Evolutionary conservation across 2,888 invertebrate genomes (phyloP), one percentile per base, ranked within the genome.

Genomic region (Cantharis lateralis): DNA sequence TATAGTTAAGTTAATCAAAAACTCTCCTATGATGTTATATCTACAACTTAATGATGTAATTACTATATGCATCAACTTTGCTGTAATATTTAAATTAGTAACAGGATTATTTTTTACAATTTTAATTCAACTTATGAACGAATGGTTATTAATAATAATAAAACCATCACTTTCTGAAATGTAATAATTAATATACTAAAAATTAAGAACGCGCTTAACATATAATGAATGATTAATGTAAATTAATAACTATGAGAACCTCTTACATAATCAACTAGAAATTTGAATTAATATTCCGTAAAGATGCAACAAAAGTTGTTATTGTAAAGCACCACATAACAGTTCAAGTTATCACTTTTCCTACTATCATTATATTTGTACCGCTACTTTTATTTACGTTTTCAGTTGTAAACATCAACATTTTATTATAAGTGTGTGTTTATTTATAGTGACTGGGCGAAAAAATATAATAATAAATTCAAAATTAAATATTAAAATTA

Each of bases 191-290:
- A 66, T 66, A 20, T 24, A 18, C n/a, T 24, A 20, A 20, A 66
- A 66, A 66, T 66, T 66, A 24, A 66, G 64, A 66, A 66, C 64
- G 64, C 64, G 64, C 24, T 66, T 66, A n/a, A 66, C 64, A 66
- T 66, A 66, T 66, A 66, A 66, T 66, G 24, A 66, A 20, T 18
- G 24, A 66, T 66, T 18, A 66, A 66, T 66, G 24, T 20, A 66
- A 20, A 18, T 66, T 24, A 66, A 66, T 24, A 66, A 16, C 64
- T 66, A 66, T 66, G 64, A 66, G 64, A 66, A 66, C 64, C n/a
- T 66, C 64, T 66, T 66, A 66, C 64, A 66, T 66, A 66, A 66
- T 66, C 64, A 20, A 24, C 24, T 66, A 66, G 64, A 66, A 66
- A 66, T 66, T 24, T 66, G 64, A 20, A 66, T 66, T 66, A 66